Evolutionary conservation across 30 jellyfish, hydroid and myxozoan species (phyloP).

Genomic region (Pseudorhiza aurosa): DNA sequence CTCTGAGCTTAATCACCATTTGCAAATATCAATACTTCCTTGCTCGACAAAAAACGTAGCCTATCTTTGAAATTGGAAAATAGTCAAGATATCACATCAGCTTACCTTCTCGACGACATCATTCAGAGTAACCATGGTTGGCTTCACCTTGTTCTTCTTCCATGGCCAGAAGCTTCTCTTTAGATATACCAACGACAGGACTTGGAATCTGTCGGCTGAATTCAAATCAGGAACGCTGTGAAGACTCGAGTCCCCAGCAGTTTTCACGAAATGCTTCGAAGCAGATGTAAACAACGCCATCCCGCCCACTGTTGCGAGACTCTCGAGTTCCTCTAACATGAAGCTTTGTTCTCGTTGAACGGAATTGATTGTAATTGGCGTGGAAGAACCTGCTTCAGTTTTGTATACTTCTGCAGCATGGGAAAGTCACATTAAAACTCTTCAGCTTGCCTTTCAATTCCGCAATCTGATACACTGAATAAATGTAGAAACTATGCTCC

Average conservation of each 20-base stretch:
- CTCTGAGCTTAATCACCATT: no score
- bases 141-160: slow-evolving; percentile 74
- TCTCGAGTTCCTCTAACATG: not conserved
- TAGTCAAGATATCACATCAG: no score
- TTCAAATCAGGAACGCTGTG: slow-evolving; percentile 79
- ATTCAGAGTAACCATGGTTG: slow-evolving; percentile 75
- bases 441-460: no score
- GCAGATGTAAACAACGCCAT: slow-evolving; percentile 92
- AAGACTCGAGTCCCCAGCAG: slow-evolving; percentile 74
- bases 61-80: no score
- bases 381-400: not conserved
- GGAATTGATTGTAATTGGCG: no score
- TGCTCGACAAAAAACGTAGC: no score
- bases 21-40: no score
- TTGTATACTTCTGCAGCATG: not conserved
- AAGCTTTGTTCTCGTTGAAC: not conserved
- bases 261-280: slow-evolving; percentile 72
- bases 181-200: slow-evolving; percentile 67
- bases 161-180: slow-evolving; percentile 88
- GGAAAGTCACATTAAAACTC: no score
- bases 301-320: not conserved
- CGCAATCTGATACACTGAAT: no score
- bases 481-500: no score
- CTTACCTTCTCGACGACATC: slow-evolving; percentile 70
- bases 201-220: slow-evolving; percentile 78